These are phyloP conservation scores for Cybosia mesomella DNA, from an alignment of 2,888 invertebrate species.

Conservation along the genomic window DNA sequence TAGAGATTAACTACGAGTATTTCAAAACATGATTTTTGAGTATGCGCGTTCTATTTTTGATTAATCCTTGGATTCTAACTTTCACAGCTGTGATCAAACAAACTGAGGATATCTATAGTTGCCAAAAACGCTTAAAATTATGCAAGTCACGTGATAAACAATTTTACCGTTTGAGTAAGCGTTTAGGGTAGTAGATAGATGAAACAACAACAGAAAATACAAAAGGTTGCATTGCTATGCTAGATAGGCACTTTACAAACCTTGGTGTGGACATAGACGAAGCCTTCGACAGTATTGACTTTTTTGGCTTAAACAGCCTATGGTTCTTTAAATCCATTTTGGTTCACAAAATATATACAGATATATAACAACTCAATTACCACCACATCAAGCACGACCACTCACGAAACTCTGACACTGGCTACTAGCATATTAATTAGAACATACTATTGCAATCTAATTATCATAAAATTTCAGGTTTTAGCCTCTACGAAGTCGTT, in stretches of 20 bases:
- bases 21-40: background rate
- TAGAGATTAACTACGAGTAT: background rate
- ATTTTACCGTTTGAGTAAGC: background rate
- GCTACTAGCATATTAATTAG: constrained; percentile 80
- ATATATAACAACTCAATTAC: constrained; percentile 43
- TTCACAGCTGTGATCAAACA: background rate
- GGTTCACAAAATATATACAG: constrained; percentile 35
- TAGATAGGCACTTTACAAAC: constrained; percentile 53
- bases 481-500: constrained; percentile 79
- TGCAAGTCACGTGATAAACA: background rate
- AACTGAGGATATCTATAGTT: background rate
- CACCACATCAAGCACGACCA: constrained; percentile 72
- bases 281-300: constrained; percentile 70
- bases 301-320: constrained; percentile 70
- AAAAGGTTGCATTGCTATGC: background rate
- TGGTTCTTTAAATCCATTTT: constrained; percentile 79
- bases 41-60: background rate
- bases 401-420: constrained; percentile 70
- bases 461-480: constrained; percentile 86
- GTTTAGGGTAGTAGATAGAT: background rate
- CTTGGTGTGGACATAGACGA: constrained; percentile 80
- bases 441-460: constrained; percentile 79
- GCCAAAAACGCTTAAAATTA: background rate
- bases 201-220: background rate
- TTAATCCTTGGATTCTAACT: constrained; percentile 1